Conservation (phyloP, 2,888 invertebrate genomes). For the Apamea epomidion region DNA sequence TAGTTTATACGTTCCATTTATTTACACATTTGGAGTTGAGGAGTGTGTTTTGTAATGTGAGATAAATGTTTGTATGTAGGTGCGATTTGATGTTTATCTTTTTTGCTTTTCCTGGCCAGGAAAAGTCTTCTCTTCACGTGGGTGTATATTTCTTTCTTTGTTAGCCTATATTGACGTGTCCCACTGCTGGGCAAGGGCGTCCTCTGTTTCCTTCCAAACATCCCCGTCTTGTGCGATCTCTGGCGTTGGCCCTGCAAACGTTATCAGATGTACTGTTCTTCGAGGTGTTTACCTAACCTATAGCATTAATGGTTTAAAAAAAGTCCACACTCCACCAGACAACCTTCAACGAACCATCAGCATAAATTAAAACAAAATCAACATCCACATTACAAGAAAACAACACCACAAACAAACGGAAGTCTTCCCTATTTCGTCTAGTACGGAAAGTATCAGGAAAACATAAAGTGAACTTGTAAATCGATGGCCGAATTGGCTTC, state of each 20-base stretch:
- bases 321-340: constrained; percentile 11
- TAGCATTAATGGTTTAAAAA: not conserved
- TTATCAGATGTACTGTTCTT: not conserved
- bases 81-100: not conserved
- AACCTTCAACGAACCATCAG: constrained; percentile 20
- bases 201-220: not conserved
- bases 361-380: constrained; percentile 53
- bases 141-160: not conserved
- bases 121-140: not conserved
- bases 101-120: not conserved
- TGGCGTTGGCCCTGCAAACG: not conserved
- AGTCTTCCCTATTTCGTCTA: constrained; percentile 73
- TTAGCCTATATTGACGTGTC: not conserved
- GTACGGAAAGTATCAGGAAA: constrained; percentile 82
- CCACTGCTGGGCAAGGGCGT: not conserved
- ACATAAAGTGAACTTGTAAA: constrained; percentile 87
- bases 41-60: constrained; percentile 29
- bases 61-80: not conserved
- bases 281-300: not conserved
- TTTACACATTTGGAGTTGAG: not conserved
- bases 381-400: constrained; percentile 49
- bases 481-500: constrained; percentile 88
- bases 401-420: constrained; percentile 73
- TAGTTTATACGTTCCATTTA: constrained; percentile 35
- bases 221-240: not conserved